Evolutionary conservation across 2,888 invertebrate species (phyloP).

Genomic region (Miltochrista miniata): DNA sequence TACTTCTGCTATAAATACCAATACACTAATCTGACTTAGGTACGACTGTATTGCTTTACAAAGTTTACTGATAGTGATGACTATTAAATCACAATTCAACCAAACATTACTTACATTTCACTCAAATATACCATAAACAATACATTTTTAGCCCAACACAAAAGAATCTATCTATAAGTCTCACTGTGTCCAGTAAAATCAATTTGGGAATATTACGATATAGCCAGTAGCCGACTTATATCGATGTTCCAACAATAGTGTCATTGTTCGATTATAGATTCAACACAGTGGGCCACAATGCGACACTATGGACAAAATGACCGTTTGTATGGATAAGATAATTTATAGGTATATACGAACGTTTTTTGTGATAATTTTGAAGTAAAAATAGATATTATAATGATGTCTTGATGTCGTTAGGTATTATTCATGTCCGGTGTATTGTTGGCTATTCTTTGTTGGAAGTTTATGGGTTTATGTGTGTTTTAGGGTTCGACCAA

Average conservation of each 20-base stretch:
- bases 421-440: background rate
- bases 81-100: too few species aligned
- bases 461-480: background rate
- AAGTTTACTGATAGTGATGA: too few species aligned
- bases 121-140: too few species aligned
- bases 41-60: too few species aligned
- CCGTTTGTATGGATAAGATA: conserved; percentile 23
- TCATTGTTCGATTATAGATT: conserved; percentile 46
- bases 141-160: too few species aligned
- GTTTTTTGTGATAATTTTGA: background rate
- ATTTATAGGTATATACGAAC: conserved; percentile 12
- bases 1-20: too few species aligned
- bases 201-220: conserved; percentile 8
- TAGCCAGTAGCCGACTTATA: conserved; percentile 18
- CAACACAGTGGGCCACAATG: conserved; percentile 39
- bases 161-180: too few species aligned
- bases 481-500: background rate
- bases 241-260: conserved; percentile 35
- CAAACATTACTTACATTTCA: too few species aligned
- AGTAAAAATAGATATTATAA: conserved; percentile 2
- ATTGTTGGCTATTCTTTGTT: background rate
- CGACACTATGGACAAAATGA: conserved; percentile 34
- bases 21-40: too few species aligned
- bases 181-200: background rate
- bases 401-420: background rate